Conservation (phyloP, 2,797 vertebrate genomes). For the Salmo trutta region DNA sequence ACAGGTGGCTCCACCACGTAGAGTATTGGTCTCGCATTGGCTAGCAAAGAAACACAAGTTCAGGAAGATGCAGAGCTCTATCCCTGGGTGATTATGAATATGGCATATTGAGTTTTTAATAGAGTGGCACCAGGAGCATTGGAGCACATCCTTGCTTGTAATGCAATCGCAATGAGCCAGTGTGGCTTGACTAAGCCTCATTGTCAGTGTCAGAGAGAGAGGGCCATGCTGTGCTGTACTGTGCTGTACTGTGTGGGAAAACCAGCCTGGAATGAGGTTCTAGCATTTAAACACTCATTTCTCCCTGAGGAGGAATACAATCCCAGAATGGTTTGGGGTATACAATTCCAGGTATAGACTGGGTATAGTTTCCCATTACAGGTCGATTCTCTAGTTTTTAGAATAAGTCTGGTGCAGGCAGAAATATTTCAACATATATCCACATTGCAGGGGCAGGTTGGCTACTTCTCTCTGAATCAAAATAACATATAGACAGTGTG, state of each 20-base stretch:
- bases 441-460: neutral
- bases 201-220: slow-evolving; percentile 26
- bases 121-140: slow-evolving; percentile 36
- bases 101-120: slow-evolving; percentile 45
- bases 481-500: neutral
- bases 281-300: slow-evolving; percentile 33
- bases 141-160: slow-evolving; percentile 39
- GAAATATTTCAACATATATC: neutral
- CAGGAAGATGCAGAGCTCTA: slow-evolving; percentile 43
- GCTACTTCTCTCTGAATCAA: neutral
- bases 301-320: slow-evolving; percentile 12
- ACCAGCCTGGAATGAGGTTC: slow-evolving; percentile 1
- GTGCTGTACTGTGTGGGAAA: neutral
- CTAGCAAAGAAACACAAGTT: slow-evolving; percentile 52
- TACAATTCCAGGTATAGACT: slow-evolving; percentile 28
- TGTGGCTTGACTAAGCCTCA: slow-evolving; percentile 38
- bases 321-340: slow-evolving; percentile 4
- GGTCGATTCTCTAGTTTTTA: neutral
- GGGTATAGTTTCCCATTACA: neutral
- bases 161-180: slow-evolving; percentile 44
- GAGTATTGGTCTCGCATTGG: slow-evolving; percentile 62
- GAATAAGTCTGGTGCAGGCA: neutral
- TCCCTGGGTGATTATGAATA: slow-evolving; percentile 47
- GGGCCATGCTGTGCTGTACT: neutral
- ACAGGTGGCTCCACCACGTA: slow-evolving; percentile 64